Percentiles rank a stretch among this genome's conserved stretches.
Evolutionary conservation across 2,888 invertebrate genomes (phyloP).

Genomic region (Tineola bisselliella): DNA sequence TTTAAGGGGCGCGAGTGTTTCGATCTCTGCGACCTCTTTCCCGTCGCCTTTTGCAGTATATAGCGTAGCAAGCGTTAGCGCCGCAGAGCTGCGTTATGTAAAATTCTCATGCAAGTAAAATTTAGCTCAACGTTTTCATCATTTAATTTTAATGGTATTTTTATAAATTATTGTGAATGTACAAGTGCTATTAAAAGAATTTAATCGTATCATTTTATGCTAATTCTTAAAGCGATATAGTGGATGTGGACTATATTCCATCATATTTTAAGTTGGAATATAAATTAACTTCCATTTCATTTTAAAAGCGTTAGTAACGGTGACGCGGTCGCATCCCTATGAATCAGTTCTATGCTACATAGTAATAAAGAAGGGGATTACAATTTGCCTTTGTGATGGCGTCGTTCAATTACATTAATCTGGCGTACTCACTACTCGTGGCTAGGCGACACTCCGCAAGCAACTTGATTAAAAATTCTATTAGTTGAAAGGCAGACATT

Average conservation of each 20-base stretch:
- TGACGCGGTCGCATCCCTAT: background rate
- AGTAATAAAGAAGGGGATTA: constrained; percentile 57
- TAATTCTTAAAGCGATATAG: too few species aligned
- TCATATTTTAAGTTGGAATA: too few species aligned
- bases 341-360: constrained; percentile 23
- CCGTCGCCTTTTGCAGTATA: constrained; percentile 1
- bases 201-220: too few species aligned
- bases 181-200: background rate
- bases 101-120: constrained; percentile 11
- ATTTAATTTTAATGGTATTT: background rate
- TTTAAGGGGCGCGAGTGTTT: constrained; percentile 33
- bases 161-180: background rate
- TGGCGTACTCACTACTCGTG: constrained; percentile 49
- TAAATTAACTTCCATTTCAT: too few species aligned
- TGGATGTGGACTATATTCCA: too few species aligned
- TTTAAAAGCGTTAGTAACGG: background rate
- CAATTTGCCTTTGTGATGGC: constrained; percentile 67
- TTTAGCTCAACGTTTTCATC: background rate
- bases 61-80: background rate
- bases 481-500: constrained; percentile 62
- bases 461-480: constrained; percentile 68
- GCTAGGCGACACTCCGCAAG: constrained; percentile 42
- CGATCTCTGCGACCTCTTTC: constrained; percentile 10
- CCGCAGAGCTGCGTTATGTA: constrained; percentile 10
- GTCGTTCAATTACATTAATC: constrained; percentile 67